A percentile compares a stretch with the other conserved stretches of the same genome.
phyloP scores from a whole-genome alignment of 2,797 vertebrate species.

The Anomalospiza imberbis region DNA sequence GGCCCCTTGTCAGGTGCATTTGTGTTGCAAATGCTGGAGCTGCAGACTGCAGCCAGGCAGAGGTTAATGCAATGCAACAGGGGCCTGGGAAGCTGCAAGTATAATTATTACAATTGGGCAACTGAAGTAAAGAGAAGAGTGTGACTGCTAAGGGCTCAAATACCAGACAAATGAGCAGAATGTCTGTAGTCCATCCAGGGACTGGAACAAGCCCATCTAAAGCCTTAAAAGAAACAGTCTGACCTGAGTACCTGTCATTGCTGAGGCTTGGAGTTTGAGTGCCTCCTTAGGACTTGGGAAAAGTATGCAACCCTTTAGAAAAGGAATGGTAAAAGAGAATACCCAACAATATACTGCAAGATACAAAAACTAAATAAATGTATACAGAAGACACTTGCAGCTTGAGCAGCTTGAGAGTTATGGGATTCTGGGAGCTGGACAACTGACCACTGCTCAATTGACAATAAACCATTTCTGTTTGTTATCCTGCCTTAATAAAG shows the following conservation, averaged over 20 bases:
- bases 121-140: background rate
- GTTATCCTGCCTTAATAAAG: background rate
- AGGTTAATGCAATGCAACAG: constrained; percentile 59
- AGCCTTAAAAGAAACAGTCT: background rate
- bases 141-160: background rate
- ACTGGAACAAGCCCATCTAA: background rate
- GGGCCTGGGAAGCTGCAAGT: constrained; percentile 28
- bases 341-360: background rate
- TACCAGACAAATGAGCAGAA: background rate
- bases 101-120: constrained; percentile 49
- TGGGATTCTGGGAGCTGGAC: background rate
- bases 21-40: constrained; percentile 47
- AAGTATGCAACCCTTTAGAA: background rate
- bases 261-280: background rate
- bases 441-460: background rate
- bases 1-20: background rate
- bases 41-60: background rate
- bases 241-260: background rate
- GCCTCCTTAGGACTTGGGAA: background rate
- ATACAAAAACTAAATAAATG: background rate
- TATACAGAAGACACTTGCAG: background rate
- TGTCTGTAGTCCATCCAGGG: background rate
- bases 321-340: background rate
- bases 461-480: background rate
- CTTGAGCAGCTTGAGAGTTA: background rate